phyloP scores from a whole-genome alignment of 2,113 vertebrate species.

The Brienomyrus brachyistius region DNA sequence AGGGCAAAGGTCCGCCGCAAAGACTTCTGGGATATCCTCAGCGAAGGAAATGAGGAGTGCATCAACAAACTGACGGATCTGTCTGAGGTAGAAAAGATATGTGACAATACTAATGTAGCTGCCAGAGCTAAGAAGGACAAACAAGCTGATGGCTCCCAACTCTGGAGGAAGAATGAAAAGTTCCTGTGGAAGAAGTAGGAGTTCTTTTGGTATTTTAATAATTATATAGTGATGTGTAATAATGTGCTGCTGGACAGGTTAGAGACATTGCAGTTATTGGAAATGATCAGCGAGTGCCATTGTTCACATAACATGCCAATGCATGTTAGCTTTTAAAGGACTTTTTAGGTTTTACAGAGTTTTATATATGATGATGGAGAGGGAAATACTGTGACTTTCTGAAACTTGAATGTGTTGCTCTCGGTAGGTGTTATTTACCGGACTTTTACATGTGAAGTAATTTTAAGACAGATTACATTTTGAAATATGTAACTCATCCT shows the following conservation, averaged over 20 bases:
- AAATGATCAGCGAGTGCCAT: neutral
- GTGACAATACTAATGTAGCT: constrained; percentile 49
- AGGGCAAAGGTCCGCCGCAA: constrained; percentile 63
- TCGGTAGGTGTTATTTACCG: neutral
- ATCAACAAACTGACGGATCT: constrained; percentile 77
- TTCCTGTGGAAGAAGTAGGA: constrained; percentile 81
- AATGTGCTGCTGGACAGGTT: neutral
- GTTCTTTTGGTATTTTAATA: neutral
- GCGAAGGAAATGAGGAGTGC: constrained; percentile 77
- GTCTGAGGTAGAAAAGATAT: constrained; percentile 74
- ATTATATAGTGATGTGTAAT: neutral
- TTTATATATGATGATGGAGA: neutral
- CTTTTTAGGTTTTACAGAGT: neutral
- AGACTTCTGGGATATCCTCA: constrained; percentile 93
- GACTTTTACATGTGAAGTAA: neutral
- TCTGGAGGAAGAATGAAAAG: constrained; percentile 88
- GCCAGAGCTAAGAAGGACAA: constrained; percentile 39
- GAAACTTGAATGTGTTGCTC: neutral
- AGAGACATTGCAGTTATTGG: neutral
- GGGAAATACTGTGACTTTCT: neutral
- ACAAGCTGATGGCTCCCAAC: constrained; percentile 44
- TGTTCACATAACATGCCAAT: neutral
- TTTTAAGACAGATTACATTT: neutral
- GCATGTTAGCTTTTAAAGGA: neutral
- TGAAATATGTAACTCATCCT: neutral